A percentile compares a stretch with the other conserved stretches of the same genome.
phyloP scores from a whole-genome alignment of 2,797 vertebrate species.

The Acanthornis magna region DNA sequence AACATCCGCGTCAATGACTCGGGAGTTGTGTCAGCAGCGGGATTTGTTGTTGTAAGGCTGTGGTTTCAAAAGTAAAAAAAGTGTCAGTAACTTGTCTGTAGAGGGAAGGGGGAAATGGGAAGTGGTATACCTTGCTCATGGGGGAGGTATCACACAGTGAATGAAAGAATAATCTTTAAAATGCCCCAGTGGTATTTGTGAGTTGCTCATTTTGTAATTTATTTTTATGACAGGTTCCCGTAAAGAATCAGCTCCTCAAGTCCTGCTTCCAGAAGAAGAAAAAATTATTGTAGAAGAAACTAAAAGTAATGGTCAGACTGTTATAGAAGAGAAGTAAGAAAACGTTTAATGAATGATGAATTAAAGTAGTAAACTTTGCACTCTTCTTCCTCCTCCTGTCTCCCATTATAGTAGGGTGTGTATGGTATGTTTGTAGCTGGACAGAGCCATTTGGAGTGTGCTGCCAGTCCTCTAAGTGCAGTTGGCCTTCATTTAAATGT shows the following conservation, averaged over 20 bases:
- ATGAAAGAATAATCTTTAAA: neutral
- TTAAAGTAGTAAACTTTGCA: slow-evolving; percentile 33
- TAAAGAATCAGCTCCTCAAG: slow-evolving; percentile 89
- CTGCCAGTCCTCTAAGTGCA: neutral
- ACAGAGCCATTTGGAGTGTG: neutral
- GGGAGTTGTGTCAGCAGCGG: neutral
- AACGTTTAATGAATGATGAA: slow-evolving; percentile 15
- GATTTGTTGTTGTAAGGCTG: neutral
- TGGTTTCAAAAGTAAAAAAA: neutral
- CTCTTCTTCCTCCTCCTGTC: neutral
- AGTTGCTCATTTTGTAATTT: slow-evolving; percentile 50
- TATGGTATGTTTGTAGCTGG: neutral
- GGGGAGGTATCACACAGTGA: neutral
- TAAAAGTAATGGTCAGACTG: slow-evolving; percentile 93
- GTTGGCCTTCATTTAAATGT: neutral
- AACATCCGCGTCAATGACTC: rapidly evolving
- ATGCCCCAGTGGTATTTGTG: neutral
- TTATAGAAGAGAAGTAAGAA: slow-evolving; percentile 94
- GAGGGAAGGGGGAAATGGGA: neutral
- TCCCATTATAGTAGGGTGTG: neutral
- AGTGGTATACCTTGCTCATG: neutral
- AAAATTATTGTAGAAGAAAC: slow-evolving; percentile 92
- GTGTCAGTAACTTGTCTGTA: neutral
- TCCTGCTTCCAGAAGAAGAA: slow-evolving; percentile 93
- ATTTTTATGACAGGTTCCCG: slow-evolving; percentile 79